Base-by-base conservation (phyloP, 1,140 invertebrate species). In the Drosophila paulistorum region DNA sequence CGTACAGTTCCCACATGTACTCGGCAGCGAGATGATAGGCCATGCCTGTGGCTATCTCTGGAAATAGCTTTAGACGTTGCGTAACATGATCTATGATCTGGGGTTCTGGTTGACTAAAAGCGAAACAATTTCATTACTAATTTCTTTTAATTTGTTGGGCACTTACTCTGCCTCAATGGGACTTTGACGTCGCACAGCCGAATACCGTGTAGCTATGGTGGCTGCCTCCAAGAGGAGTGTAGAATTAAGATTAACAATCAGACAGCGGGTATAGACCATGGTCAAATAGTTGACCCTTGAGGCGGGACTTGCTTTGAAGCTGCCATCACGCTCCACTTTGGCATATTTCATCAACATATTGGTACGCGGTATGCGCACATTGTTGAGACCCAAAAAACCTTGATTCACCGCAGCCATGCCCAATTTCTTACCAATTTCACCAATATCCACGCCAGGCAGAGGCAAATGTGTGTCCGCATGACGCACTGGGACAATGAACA, bases 271-370 rank as follows among this genome's bases (percentile, higher is more conserved):
- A 91, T 98, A 97, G 87, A 99, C 96, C 98, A 99, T 99, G 0
- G 97, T 97, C 35, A 97, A 96, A 92, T 98, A 99, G 0, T 97
- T 96, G 0, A 98, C 93, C 92, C 98, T 98, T 37, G 96, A 95
- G 87, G 95, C 97, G 4, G 95, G 94, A 1, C 97, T 95, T 87
- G 96, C 96, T 0, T 97, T 94, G 91, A 98, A 99, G 13, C 96
- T 97, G 20, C 98, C 98, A 93, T 98, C 97, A 93, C 94, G 92
- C 23, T 95, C 92, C 82, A 97, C 97, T 93, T 98, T 94, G 54
- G 96, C 95, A 93, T 98, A 97, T 93, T 97, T 98, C 98, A 99
- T 99, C 1, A 99, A 90, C 97, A 99, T 97, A 74, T 98, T 94
- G 41, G 94, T 94, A 66, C 97, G 93, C 0, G 98, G 98, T 93